These are phyloP conservation scores for Tetranychus piercei DNA, from an alignment of 2,888 invertebrate species.

Conservation along the genomic window DNA sequence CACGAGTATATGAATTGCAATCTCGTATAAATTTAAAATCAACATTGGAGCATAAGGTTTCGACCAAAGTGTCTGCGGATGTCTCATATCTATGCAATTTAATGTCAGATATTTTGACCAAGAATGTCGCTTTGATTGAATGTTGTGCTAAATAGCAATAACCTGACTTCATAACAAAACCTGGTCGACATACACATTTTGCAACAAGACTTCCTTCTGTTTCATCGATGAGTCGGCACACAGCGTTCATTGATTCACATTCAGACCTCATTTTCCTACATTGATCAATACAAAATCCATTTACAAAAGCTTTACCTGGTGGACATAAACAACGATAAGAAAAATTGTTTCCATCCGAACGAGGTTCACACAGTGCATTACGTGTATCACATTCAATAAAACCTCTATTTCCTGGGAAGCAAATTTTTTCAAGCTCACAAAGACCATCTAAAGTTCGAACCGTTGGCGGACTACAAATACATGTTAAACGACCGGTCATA, in stretches of 20 bases:
- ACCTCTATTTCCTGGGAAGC: background rate
- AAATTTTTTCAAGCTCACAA: background rate
- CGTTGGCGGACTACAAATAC: background rate
- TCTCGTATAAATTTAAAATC: background rate
- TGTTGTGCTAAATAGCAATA: background rate
- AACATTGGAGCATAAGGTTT: background rate
- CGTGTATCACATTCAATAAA: background rate
- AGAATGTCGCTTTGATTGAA: background rate
- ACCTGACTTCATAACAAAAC: background rate
- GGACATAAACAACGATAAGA: background rate
- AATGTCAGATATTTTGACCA: background rate
- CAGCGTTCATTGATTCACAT: background rate
- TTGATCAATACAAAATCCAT: background rate
- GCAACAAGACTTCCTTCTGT: background rate
- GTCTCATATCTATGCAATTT: background rate
- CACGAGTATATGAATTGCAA: background rate
- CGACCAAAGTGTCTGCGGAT: background rate
- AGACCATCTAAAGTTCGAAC: background rate
- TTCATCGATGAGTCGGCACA: background rate
- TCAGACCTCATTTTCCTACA: background rate
- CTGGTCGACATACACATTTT: conserved; percentile 31
- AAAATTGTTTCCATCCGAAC: background rate
- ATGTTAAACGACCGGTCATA: background rate
- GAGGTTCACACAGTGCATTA: background rate
- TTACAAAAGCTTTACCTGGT: background rate